Percentiles rank a stretch among this genome's conserved stretches.
Evolutionary conservation across 2,797 vertebrate genomes (phyloP).

Genomic region (Falco berigora): DNA sequence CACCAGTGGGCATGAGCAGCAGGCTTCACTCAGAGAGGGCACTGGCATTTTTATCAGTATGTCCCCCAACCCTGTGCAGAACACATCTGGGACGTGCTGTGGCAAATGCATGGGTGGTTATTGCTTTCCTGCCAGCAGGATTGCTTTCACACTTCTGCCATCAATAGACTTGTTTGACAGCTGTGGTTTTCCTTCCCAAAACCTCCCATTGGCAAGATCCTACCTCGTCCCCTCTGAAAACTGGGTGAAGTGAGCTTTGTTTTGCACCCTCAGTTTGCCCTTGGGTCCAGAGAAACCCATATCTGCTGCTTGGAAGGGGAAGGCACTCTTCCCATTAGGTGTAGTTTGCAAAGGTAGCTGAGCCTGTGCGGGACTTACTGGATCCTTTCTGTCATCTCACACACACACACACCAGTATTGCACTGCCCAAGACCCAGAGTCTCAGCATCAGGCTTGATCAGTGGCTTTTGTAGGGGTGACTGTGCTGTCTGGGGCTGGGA

Average conservation of each 20-base stretch:
- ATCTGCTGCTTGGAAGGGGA: neutral
- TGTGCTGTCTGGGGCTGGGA: neutral
- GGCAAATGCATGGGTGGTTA: neutral
- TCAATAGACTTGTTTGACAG: neutral
- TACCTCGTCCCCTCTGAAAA: neutral
- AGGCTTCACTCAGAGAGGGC: neutral
- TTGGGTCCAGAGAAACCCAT: neutral
- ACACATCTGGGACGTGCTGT: neutral
- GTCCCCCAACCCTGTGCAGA: neutral
- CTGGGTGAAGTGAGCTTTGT: neutral
- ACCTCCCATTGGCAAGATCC: neutral
- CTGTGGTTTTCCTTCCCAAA: neutral
- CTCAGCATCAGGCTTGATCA: neutral
- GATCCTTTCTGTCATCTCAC: neutral
- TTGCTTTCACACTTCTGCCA: neutral
- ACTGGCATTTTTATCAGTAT: neutral
- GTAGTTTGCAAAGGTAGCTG: neutral
- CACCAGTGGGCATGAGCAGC: neutral
- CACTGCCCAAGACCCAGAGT: neutral
- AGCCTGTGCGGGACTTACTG: rapidly evolving
- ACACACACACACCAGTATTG: neutral
- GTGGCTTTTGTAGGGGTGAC: neutral
- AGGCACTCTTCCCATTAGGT: neutral
- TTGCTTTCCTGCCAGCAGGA: neutral
- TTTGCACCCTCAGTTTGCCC: neutral